Conservation (phyloP, 2,797 vertebrate species). For the Bucorvus abyssinicus region DNA sequence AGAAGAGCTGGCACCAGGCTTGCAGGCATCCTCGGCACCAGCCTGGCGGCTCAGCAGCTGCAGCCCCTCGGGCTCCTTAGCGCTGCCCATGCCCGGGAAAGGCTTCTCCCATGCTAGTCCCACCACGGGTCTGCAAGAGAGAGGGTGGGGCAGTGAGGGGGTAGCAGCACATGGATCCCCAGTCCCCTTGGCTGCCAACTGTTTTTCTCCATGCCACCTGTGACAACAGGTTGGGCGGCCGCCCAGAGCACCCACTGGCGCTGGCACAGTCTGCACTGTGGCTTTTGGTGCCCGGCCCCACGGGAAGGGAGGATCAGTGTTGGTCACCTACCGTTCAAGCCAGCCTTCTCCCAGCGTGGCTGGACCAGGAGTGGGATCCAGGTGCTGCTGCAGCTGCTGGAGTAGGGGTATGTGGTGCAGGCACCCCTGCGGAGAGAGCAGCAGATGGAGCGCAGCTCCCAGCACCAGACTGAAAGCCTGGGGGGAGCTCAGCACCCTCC, state of each 20-base stretch:
- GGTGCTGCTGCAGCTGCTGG: not conserved
- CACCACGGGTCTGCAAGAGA: slow-evolving; percentile 65
- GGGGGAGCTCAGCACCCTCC: fast-evolving
- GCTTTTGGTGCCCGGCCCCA: not conserved
- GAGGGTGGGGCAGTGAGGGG: not conserved
- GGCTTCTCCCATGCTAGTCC: slow-evolving; percentile 63
- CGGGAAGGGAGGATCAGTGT: not conserved
- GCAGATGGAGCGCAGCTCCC: not conserved
- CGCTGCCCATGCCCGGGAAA: slow-evolving; percentile 62
- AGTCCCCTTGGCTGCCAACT: not conserved
- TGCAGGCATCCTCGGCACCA: not conserved
- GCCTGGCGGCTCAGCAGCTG: slow-evolving; percentile 60
- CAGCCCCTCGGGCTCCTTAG: slow-evolving; percentile 72
- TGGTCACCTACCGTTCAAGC: not conserved
- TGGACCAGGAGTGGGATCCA: not conserved
- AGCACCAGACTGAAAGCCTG: not conserved
- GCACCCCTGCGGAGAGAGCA: not conserved
- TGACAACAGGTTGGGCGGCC: not conserved
- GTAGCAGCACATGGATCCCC: not conserved
- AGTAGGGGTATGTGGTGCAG: fast-evolving
- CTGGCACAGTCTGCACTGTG: not conserved
- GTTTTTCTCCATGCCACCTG: not conserved
- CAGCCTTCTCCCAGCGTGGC: not conserved
- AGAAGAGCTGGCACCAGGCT: not conserved
- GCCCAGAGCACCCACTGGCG: not conserved